Percentiles rank a stretch among this genome's conserved stretches.
These are phyloP conservation scores for Todiramphus saurophagus DNA, from an alignment of 2,113 vertebrate genomes.

Conservation along the genomic window DNA sequence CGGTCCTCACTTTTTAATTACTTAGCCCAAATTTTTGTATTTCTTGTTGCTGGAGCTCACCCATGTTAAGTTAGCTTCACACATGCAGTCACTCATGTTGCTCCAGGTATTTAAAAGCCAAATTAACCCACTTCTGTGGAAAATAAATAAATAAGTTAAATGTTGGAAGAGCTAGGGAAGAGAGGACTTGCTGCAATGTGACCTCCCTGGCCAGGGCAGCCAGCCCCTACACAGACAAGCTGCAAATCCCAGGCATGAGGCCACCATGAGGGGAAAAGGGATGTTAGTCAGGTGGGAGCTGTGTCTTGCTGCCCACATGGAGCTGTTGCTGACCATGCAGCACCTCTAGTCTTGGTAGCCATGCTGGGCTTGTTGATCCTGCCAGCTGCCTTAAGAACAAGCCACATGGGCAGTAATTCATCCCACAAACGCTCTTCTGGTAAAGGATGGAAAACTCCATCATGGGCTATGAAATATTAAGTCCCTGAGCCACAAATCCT, in stretches of 20 bases:
- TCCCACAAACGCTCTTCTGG: background rate
- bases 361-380: background rate
- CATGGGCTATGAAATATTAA: slow-evolving; percentile 16
- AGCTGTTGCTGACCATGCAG: fast-evolving
- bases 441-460: background rate
- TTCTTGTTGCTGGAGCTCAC: background rate
- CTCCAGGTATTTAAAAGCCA: background rate
- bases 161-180: background rate
- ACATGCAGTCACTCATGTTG: background rate
- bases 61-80: background rate
- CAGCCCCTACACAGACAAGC: fast-evolving
- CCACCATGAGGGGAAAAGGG: background rate
- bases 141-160: background rate
- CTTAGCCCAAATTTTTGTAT: background rate
- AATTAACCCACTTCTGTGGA: background rate
- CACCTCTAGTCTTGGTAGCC: fast-evolving
- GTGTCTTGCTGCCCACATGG: fast-evolving
- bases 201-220: background rate
- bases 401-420: background rate
- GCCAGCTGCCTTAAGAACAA: background rate
- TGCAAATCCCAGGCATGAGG: background rate
- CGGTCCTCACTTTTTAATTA: background rate
- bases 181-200: background rate
- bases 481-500: background rate
- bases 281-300: fast-evolving